phyloP scores from a whole-genome alignment of 2,888 invertebrate genomes.

The Scrobipalpa costella region DNA sequence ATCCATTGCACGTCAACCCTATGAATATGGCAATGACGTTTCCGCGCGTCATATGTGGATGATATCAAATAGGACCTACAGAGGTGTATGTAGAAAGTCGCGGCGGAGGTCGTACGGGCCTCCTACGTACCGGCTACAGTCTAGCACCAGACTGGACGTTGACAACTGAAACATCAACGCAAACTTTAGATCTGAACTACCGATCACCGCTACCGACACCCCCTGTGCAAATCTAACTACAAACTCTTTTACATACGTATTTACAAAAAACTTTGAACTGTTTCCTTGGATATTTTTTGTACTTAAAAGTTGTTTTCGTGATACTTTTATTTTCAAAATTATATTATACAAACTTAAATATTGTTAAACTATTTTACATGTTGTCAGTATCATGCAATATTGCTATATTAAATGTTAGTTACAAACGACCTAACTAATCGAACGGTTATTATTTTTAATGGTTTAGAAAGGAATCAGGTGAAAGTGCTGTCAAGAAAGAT shows the following conservation, averaged over 20 bases:
- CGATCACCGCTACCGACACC: constrained; percentile 62
- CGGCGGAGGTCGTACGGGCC: constrained; percentile 69
- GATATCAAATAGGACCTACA: constrained; percentile 67
- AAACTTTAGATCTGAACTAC: constrained; percentile 57
- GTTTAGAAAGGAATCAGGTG: neutral
- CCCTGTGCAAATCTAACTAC: constrained; percentile 52
- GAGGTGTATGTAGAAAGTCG: constrained; percentile 69
- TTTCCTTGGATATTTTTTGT: neutral
- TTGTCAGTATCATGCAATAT: constrained; percentile 29
- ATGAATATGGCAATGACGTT: neutral
- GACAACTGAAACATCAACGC: constrained; percentile 77
- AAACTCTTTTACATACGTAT: constrained; percentile 16
- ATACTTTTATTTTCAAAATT: neutral
- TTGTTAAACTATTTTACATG: neutral
- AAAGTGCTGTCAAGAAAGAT: constrained; percentile 2
- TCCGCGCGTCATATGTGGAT: neutral
- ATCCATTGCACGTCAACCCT: neutral
- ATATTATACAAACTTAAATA: neutral
- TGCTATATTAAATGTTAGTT: constrained; percentile 33
- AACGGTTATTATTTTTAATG: neutral
- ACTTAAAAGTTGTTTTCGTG: neutral
- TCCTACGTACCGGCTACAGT: constrained; percentile 70
- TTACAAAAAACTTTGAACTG: neutral
- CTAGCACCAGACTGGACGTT: constrained; percentile 74
- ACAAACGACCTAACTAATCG: constrained; percentile 3